Evolutionary conservation across 2,888 invertebrate genomes (phyloP), one percentile per base, ranked within the genome.

Genomic region (Leucozona laternaria): DNA sequence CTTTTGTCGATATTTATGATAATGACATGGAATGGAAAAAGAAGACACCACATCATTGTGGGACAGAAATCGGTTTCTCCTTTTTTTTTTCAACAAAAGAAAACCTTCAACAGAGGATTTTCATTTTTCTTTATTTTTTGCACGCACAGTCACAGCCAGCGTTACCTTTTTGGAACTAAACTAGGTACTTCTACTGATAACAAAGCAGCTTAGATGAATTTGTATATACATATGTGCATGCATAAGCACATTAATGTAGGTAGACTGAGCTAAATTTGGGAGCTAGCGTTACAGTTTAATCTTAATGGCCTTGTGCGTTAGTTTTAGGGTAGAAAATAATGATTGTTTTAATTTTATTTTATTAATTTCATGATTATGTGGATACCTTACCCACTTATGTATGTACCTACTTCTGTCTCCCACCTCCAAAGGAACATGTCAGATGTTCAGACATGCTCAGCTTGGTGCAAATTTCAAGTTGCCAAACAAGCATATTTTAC

Each of bases 61-160:
- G 48, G 15, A 25, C 8, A 25, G 8, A 31, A 73, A 20, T 58
- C n/a, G 37, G 10, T 55, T 68, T 70, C 50, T 70, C 62, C 45
- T 73, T 79, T 66, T 48, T 20, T 34, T 31, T 43, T 57, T 71
- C 87, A 88, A 87, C 88, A 88, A 88, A 88, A 84, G 55, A 84
- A 87, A 88, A 80, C 78, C 84, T 85, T 88, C 80, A 75, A 45
- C 43, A 53, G 48, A 48, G 31, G 43, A 58, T 50, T 7, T 43
- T 43, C 25, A 25, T 34, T 48, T 20, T n/a, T 22, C 34, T 22
- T 50, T 22, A 3, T 28, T 31, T 15, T 40, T 1, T 40, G 43
- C 43, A 43, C 43, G 40, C 40, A 5, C 11, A 7, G 3, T 2
- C 28, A 10, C 8, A 43, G n/a, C 5, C 6, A 31, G 28, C 4